Evolutionary conservation across 30 jellyfish, hydroid and myxozoan species (phyloP), one percentile per base, ranked within the genome.

Genomic region (Rhopilema esculentum): DNA sequence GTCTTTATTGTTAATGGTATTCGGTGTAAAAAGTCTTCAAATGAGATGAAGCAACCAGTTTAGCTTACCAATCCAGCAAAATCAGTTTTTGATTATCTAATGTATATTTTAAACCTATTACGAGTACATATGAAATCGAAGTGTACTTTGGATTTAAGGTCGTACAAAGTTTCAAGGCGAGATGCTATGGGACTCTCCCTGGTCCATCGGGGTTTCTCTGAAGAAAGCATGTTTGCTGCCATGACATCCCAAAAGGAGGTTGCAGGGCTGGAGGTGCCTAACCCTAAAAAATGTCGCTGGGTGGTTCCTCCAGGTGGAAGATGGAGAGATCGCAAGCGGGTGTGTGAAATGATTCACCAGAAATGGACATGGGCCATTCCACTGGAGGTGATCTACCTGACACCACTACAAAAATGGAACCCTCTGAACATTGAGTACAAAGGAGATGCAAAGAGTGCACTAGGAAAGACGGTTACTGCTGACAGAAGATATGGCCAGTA

Each of bases 301-400:
- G 71, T 31, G 52, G 57, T 28, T 20, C 72, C 79, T 18, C 62
- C 71, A 49, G 88, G 80, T 12, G 72, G 72, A 18, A 79, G 57
- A 79, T 79, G 91, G 77, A 57, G 70, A 57, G 69, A 80, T 63
- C 53, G 84, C 65, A 81, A 78, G 82, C 66, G 81, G 18, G 84
- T 64, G 0, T 94, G 99, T 74, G 88, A 85, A 24, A 69, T 9
- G 57, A 66, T 89, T 15, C 89, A 75, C 27, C 97, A 94, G 66
- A 89, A 84, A 48, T 94, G 99, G 99, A 57, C 97, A 23, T 94
- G 95, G 89, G 99, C 99, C 18, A 89, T 94, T 9, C 99, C 99
- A 31, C 70, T 94, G 66, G 99, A 94, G 68, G 63, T 94, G 87
- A 94, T 94, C 75, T 94, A 84, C 75, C 85, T 94, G 78, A 94